Evolutionary conservation across 2,797 vertebrate genomes (phyloP), one percentile per base, ranked within the genome.

Genomic region (Arvicola amphibius): DNA sequence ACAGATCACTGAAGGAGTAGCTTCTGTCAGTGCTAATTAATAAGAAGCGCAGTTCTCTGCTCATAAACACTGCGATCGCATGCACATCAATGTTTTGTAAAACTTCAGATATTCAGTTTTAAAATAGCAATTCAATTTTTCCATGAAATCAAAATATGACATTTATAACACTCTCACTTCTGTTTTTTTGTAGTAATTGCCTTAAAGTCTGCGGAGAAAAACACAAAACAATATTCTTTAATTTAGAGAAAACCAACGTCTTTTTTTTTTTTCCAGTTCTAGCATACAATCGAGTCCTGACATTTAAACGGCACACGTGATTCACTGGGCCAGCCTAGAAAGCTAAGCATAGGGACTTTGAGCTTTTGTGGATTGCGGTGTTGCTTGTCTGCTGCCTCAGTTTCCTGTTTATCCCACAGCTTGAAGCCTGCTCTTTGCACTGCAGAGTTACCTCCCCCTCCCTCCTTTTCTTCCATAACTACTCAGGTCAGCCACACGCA

Each of bases 41-140:
- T 83, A 91, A 71, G 21, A 94, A 84, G 96, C 43, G 51, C 43
- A 78, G 27, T 51, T 92, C 94, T 79, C 80, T 83, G 51, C 21
- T 86, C 51, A 9, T 48, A 91, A 56, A 63, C 13, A 37, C n/a
- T 71, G 21, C 46, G 59, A 46, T 74, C 63, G 27, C 14, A n/a
- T 88, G n/a, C 77, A 84, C 76, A 10, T 87, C 21, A 94, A 90
- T 95, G 65, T 86, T 96, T 95, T 92, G 23, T 48, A 88, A 93
- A 91, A 90, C 43, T 90, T 95, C 81, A 90, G 65, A 79, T 88
- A 95, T 90, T 92, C 94, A 91, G 53, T 76, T 95, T 84, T 93
- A 65, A 95, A 93, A 87, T 63, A 92, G 25, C 95, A 90, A 90
- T 77, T 61, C 6, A 73, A 17, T 91, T 96, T 29, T 32, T 94